Evolutionary conservation across 2,888 invertebrate species (phyloP).

Genomic region (Nycteola revayana): DNA sequence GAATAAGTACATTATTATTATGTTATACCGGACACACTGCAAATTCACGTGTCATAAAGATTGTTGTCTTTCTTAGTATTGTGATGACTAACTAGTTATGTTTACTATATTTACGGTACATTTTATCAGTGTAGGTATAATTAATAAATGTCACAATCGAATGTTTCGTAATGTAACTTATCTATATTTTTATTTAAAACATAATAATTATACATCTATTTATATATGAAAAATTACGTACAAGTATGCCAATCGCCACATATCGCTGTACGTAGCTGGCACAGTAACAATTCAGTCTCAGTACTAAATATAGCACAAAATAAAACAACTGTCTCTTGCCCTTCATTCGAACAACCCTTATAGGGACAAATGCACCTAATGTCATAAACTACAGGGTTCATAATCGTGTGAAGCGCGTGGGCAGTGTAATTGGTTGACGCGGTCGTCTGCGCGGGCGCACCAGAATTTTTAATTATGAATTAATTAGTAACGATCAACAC

Average conservation of each 20-base stretch:
- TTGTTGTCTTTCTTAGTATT: slow-evolving; percentile 26
- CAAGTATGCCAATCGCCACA: slow-evolving; percentile 60
- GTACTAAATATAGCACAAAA: slow-evolving; percentile 81
- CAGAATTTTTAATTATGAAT: slow-evolving; percentile 82
- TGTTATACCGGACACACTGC: slow-evolving; percentile 3
- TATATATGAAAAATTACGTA: slow-evolving; percentile 34
- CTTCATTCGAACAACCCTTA: slow-evolving; percentile 66
- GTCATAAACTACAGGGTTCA: slow-evolving; percentile 49
- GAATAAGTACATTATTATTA: no score
- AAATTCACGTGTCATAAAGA: slow-evolving; percentile 1
- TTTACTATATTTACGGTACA: no score
- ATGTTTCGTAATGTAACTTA: no score
- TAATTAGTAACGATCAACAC: slow-evolving; percentile 76
- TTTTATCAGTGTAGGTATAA: no score
- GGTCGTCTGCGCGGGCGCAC: slow-evolving; percentile 72
- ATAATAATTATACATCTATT: slow-evolving; percentile 17
- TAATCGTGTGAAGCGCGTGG: slow-evolving; percentile 49
- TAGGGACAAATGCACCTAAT: slow-evolving; percentile 55
- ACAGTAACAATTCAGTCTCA: slow-evolving; percentile 77
- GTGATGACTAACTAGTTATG: slow-evolving; percentile 20
- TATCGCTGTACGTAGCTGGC: slow-evolving; percentile 64
- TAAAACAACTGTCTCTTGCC: slow-evolving; percentile 81
- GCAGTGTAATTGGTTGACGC: slow-evolving; percentile 70
- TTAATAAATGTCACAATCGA: no score
- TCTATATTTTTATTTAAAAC: slow-evolving; percentile 3